A percentile compares a stretch with the other conserved stretches of the same genome.
Conservation (phyloP, 1,140 invertebrate genomes). For the Tachypleus tridentatus region DNA sequence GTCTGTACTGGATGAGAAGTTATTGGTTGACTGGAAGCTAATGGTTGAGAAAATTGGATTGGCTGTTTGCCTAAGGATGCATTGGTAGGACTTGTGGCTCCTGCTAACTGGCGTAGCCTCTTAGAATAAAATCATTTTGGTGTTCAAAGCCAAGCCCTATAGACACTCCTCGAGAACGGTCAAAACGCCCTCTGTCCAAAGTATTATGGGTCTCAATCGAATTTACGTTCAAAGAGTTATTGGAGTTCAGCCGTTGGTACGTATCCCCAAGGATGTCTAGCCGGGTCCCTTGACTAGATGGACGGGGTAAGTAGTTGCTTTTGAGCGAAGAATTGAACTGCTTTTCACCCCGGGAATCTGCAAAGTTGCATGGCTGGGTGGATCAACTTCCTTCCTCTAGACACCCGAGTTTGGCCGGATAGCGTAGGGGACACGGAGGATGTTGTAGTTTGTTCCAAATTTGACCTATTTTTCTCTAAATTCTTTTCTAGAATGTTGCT, state of each 20-base stretch:
- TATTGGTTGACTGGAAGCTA: constrained; percentile 29
- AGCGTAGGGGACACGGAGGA: constrained; percentile 6
- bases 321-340: constrained; percentile 25
- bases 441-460: too few species aligned
- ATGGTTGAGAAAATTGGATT: constrained; percentile 53
- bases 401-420: neutral
- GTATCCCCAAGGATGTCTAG: constrained; percentile 69
- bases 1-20: constrained; percentile 8
- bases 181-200: constrained; percentile 29
- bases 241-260: constrained; percentile 46
- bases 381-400: too few species aligned
- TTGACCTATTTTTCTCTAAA: too few species aligned
- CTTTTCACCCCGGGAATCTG: constrained; percentile 27
- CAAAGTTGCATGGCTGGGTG: constrained; percentile 5
- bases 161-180: constrained; percentile 29
- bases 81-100: constrained; percentile 59
- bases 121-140: constrained; percentile 94
- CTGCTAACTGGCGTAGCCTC: constrained; percentile 90
- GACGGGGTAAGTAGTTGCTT: constrained; percentile 49
- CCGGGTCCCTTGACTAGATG: constrained; percentile 56
- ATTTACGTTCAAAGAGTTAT: constrained; percentile 28
- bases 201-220: constrained; percentile 24
- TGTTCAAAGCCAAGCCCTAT: constrained; percentile 44
- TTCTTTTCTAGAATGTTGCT: constrained; percentile 21
- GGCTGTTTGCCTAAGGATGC: constrained; percentile 59